Base-by-base conservation (phyloP, 2,888 invertebrate genomes). In the Cantharis lateralis region DNA sequence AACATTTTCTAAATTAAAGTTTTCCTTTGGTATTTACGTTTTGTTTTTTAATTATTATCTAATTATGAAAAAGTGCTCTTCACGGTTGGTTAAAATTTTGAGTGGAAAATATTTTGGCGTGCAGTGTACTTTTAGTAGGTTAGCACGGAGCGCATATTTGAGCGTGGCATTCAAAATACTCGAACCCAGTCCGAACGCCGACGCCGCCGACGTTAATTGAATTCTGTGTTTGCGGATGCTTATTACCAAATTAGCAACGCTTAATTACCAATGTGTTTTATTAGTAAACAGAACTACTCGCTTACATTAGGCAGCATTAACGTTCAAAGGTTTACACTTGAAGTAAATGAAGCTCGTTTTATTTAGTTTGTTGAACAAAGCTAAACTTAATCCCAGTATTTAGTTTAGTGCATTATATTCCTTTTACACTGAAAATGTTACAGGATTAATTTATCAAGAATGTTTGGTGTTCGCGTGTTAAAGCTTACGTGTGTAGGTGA, bases 231-330 rank as follows among this genome's bases (percentile, higher is more conserved):
- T 88, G 88, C 86, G 87, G 87, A 87, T 87, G 87, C 88, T 88
- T 88, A 88, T 88, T 88, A 88, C 86, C 87, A 87, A 88, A 88
- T 88, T 88, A 88, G 88, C 87, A 86, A 87, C 88, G 87, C 87
- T 88, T 88, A 88, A 88, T 88, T 87, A 88, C 88, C 87, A 84
- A 87, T 87, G 87, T 88, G 87, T 88, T 88, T 88, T 88, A 88
- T 88, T 88, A 87, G 88, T 87, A 87, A 87, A 88, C 86, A 87
- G 85, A 84, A 86, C 86, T 86, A 86, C 84, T 86, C 86, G 86
- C 86, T 86, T 85, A 85, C 86, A 86, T 87, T 86, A 85, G 85
- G 84, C 84, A 84, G 85, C 86, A 85, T 87, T 86, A 86, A 82
- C 84, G 86, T 85, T 86, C 85, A 85, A 86, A 86, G 86, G 84